Evolutionary conservation across 2,888 invertebrate species (phyloP).

Genomic region (Sarcophaga variegata): DNA sequence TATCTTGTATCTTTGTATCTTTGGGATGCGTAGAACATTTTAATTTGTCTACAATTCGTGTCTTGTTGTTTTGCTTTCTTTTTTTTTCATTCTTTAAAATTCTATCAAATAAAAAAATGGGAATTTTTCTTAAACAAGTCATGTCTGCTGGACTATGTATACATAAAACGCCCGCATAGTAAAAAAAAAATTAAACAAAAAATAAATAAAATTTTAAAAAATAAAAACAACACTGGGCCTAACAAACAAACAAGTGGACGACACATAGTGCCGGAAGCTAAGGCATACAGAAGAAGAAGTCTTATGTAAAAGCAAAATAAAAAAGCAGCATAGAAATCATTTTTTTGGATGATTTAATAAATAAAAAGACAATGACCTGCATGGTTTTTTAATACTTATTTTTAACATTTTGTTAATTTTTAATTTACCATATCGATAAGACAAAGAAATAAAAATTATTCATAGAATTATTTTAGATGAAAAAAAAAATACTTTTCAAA

Average conservation of each 20-base stretch:
- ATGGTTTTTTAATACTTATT: not conserved
- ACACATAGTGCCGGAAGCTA: constrained; percentile 10
- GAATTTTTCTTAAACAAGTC: constrained; percentile 38
- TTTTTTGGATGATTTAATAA: not conserved
- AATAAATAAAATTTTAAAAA: not conserved
- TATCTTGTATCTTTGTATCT: constrained; percentile 51
- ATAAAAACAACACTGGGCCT: constrained; percentile 8
- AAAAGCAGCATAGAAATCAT: not conserved
- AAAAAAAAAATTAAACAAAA: constrained; percentile 1
- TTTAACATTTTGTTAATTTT: constrained; percentile 23
- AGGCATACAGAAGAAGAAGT: not conserved
- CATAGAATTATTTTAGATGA: constrained; percentile 17
- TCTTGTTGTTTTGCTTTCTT: not conserved
- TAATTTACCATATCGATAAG: constrained; percentile 39
- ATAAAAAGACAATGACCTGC: constrained; percentile 47
- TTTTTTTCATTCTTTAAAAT: not conserved
- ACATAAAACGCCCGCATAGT: constrained; percentile 56
- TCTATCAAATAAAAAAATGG: constrained; percentile 16
- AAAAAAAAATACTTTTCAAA: no score
- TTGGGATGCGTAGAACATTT: constrained; percentile 62
- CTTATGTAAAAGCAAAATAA: constrained; percentile 15
- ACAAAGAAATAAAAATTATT: not conserved
- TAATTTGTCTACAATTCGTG: constrained; percentile 52
- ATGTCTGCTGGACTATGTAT: constrained; percentile 2
- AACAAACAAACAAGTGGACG: constrained; percentile 2